phyloP scores from a whole-genome alignment of 1,140 invertebrate species.

The Drosophila auraria region DNA sequence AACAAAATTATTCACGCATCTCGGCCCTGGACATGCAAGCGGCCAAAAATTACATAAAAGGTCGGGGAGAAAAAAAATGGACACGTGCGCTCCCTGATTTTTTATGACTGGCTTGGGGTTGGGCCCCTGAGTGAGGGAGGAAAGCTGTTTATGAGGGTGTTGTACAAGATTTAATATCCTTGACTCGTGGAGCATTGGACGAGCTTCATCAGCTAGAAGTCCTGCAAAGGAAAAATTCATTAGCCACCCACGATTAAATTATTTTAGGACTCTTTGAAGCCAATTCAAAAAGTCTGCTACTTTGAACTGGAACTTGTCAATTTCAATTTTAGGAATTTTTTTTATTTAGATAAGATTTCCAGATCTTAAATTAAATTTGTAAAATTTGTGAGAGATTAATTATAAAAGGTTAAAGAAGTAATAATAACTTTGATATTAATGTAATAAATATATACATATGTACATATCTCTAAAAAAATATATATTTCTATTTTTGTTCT shows the following conservation, averaged over 20 bases:
- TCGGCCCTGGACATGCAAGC: constrained; percentile 65
- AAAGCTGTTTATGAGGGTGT: constrained; percentile 47
- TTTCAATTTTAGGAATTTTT: neutral
- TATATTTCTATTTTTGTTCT: no score
- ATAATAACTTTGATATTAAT: no score
- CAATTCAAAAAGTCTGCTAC: neutral
- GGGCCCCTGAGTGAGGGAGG: neutral
- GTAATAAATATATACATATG: no score
- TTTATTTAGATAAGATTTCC: neutral
- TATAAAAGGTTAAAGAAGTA: no score
- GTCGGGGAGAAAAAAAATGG: constrained; percentile 30
- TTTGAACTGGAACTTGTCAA: neutral
- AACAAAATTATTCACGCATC: constrained; percentile 78
- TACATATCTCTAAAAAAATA: no score
- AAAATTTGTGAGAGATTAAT: no score
- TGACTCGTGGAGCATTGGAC: constrained; percentile 40
- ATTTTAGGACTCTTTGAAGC: neutral
- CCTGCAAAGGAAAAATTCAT: constrained; percentile 24
- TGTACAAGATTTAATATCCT: constrained; percentile 49
- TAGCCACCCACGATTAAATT: constrained; percentile 9
- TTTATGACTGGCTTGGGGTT: constrained; percentile 36
- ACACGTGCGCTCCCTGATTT: constrained; percentile 62
- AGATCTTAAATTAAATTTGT: neutral
- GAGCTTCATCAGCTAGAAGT: constrained; percentile 32
- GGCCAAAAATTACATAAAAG: constrained; percentile 44